phyloP scores from a whole-genome alignment of 2,888 invertebrate species.

The Eilema griseolum region DNA sequence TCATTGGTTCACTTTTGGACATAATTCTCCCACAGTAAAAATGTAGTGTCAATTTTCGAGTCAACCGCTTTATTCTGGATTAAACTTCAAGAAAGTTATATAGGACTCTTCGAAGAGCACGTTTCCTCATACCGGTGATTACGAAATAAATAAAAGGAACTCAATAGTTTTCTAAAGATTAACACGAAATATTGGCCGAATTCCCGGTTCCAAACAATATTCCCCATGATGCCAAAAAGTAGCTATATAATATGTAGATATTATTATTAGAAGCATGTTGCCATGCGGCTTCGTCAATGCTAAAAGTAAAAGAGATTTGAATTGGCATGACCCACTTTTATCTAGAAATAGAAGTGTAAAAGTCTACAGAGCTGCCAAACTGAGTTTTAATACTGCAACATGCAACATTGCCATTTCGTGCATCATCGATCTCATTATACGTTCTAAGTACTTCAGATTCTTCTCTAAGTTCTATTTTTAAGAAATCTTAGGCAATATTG shows the following conservation, averaged over 20 bases:
- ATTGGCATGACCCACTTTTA: neutral
- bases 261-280: neutral
- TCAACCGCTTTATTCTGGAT: too few relatives aligned
- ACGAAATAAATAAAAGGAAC: too few relatives aligned
- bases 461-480: neutral
- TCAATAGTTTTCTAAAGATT: neutral
- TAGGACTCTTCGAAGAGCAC: too few relatives aligned
- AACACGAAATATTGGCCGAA: neutral
- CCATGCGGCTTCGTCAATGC: neutral
- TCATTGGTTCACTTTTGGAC: too few relatives aligned
- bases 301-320: neutral
- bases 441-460: neutral
- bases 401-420: constrained; percentile 1
- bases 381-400: constrained; percentile 6
- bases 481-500: neutral
- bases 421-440: neutral
- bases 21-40: too few relatives aligned
- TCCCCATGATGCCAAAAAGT: neutral
- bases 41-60: too few relatives aligned
- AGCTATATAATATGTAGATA: neutral
- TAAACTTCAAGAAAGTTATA: too few relatives aligned
- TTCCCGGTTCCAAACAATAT: neutral
- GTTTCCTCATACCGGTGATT: too few relatives aligned
- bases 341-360: constrained; percentile 11
- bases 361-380: constrained; percentile 14